Evolutionary conservation across 2,113 vertebrate species (phyloP), one percentile per base, ranked within the genome.

Genomic region (Prinia subflava): DNA sequence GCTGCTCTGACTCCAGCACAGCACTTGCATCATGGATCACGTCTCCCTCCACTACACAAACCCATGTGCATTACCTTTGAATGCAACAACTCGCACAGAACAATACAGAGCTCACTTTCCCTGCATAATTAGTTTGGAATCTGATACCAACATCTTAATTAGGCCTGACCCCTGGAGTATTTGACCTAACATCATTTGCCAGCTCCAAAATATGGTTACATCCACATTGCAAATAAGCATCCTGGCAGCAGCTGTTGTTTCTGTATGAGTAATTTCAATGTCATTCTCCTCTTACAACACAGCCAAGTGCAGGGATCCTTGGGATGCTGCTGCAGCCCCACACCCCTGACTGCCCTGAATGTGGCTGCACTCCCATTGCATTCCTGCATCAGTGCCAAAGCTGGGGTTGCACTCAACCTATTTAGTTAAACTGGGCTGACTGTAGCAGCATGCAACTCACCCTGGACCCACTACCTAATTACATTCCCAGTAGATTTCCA

Each of bases 121-220:
- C 35, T 44, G 39, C 56, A 20, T 83, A 83, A 89, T 95, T 86
- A 88, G 39, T 60, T 83, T 49, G 47, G 71, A 63, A 86, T 90
- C 79, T 0, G 3, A 93, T 74, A 74, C 75, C 82, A 77, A 85
- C 71, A 46, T 83, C 94, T 92, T 94, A 92, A 96, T 95, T 89
- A 95, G 84, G 47, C 41, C 76, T 87, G 73, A 95, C 83, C 91
- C 65, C 86, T 55, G 35, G 90, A 75, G 94, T 78, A 87, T 92
- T 94, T 60, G 56, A 64, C 60, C 82, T 78, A 52, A 64, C 47
- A 89, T 78, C 46, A 7, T 71, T 68, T 7, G 0, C 77, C 94
- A 84, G 57, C 76, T 92, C 89, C 62, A 30, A 95, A 96, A 87
- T 78, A 64, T 12, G 64, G 86, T 89, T 63, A n/a, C 75, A 88